Evolutionary conservation across 2,888 invertebrate genomes (phyloP).

Genomic region (Sarcophaga caerulescens): DNA sequence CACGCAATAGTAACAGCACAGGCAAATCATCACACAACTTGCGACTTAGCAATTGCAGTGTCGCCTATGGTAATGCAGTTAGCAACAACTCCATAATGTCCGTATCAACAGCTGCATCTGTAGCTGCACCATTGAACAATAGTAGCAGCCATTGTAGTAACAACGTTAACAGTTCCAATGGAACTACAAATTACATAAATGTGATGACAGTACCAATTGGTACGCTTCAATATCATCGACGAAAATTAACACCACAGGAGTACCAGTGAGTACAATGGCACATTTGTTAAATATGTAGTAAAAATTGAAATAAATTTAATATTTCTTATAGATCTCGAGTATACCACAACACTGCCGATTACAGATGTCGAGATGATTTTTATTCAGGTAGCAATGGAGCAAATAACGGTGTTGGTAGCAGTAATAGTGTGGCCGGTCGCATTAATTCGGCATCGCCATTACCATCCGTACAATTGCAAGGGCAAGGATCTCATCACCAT

Average conservation of each 20-base stretch:
- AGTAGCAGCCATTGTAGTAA: conserved; percentile 70
- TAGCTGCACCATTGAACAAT: conserved; percentile 67
- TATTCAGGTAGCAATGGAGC: conserved; percentile 73
- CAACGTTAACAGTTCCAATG: conserved; percentile 65
- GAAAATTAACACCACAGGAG: conserved; percentile 80
- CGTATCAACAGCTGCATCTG: conserved; percentile 53
- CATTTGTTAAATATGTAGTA: background rate
- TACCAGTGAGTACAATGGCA: conserved; percentile 78
- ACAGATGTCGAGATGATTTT: conserved; percentile 79
- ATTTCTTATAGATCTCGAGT: conserved; percentile 76
- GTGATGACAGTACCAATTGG: conserved; percentile 80
- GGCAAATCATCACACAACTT: conserved; percentile 68
- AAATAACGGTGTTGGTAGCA: background rate
- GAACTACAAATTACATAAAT: conserved; percentile 79
- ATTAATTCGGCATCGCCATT: conserved; percentile 70
- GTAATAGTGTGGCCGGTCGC: conserved; percentile 62
- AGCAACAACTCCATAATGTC: conserved; percentile 62
- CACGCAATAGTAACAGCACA: conserved; percentile 69
- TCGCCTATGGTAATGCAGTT: conserved; percentile 61
- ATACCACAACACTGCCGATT: conserved; percentile 79
- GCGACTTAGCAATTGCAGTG: conserved; percentile 65
- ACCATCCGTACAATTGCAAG: conserved; percentile 71
- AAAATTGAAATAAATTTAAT: background rate
- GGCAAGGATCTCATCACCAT: conserved; percentile 71
- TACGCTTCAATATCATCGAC: conserved; percentile 79